Base-by-base conservation (phyloP, 2,797 vertebrate species). In the Euphonia xanthogaster region DNA sequence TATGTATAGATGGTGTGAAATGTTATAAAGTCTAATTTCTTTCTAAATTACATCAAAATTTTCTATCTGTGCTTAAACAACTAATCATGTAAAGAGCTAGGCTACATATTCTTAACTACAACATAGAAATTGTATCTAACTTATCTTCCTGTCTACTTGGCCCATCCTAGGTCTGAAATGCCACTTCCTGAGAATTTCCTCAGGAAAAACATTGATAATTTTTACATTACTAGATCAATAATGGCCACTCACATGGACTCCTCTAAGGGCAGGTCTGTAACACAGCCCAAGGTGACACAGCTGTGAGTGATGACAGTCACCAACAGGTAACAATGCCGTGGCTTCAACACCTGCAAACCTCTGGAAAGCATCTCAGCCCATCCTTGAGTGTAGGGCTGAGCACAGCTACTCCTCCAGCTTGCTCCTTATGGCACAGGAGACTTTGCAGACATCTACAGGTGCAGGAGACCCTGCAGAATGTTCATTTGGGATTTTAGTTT, bases 381-480 rank as follows among this genome's bases (percentile, higher is more conserved):
- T 5, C 37, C 30, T 7, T n/a, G 22, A 75, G 14, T 0, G 0
- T 0, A 40, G 48, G 35, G 33, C 40, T n/a, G 19, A 50, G 23
- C 13, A 39, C 31, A 91, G n/a, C 10, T 35, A 3, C 23, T 65
- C 17, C 57, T 75, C 42, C 50, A 60, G n/a, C 61, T 31, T 5
- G 27, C 17, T 65, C 40, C 22, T 63, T 16, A 21, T 10, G 60
- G 40, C 47, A 42, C 2, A 47, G 31, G n/a, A 67, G 25, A 51
- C 37, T 57, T 22, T 28, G 27, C 27, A 65, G 31, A 40, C 42
- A 37, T 23, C 60, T 22, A 1, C 0, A 27, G 30, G 35, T 40
- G 25, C 2, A 53, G 27, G 30, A 74, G n/a, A 70, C 33, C 22
- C 37, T 55, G 17, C 28, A 53, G 25, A 67, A 8, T 1, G 23